These are phyloP conservation scores for Lepus timidus DNA, from an alignment of 2,113 vertebrate species.

Conservation along the genomic window DNA sequence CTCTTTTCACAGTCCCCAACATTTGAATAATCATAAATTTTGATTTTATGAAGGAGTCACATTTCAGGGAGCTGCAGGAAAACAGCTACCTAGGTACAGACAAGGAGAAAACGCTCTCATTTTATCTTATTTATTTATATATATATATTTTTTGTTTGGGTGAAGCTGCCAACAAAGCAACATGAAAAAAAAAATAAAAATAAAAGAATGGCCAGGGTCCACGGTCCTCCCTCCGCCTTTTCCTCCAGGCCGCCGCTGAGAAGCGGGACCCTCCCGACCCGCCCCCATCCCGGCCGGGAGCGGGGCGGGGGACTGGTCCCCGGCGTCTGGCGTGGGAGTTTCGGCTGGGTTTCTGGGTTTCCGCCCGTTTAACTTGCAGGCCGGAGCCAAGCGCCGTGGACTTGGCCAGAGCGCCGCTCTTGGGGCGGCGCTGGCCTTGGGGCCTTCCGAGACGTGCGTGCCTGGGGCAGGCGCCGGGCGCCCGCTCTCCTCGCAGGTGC, in stretches of 20 bases:
- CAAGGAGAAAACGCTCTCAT: constrained; percentile 56
- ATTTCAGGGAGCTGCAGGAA: constrained; percentile 80
- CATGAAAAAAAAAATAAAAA: not conserved
- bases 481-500: constrained; percentile 83
- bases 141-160: constrained; percentile 13
- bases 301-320: constrained; percentile 64
- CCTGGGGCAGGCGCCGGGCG: constrained; percentile 87
- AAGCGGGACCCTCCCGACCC: constrained; percentile 28
- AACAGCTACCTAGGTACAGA: constrained; percentile 82
- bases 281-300: constrained; percentile 43
- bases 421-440: constrained; percentile 87
- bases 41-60: constrained; percentile 89
- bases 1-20: constrained; percentile 90
- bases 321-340: constrained; percentile 88
- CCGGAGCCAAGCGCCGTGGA: constrained; percentile 90
- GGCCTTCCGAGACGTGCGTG: not conserved
- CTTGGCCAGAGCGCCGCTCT: constrained; percentile 91
- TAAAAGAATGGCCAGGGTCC: constrained; percentile 63
- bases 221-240: not conserved
- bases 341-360: constrained; percentile 78
- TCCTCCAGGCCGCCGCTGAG: constrained; percentile 15
- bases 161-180: constrained; percentile 74
- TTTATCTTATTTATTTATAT: constrained; percentile 5
- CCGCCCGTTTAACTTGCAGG: constrained; percentile 89
- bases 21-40: constrained; percentile 93